Base-by-base conservation (phyloP, 1,140 invertebrate species). In the Bombus difficillimus region DNA sequence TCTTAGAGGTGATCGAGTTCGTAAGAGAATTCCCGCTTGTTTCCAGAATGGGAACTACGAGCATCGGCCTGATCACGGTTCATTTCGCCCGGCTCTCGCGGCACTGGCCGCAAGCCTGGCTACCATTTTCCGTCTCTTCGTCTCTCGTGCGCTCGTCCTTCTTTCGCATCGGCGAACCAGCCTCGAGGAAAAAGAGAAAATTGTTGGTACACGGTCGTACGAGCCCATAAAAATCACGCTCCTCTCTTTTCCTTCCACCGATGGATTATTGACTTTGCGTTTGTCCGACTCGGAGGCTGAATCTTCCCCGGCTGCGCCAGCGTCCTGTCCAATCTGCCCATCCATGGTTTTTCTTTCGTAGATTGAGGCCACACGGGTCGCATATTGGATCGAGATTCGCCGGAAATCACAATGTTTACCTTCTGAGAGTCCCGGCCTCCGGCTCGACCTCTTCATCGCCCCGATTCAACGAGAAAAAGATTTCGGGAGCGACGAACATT, bases 161-260 rank as follows among this genome's bases (percentile, higher is more conserved):
- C 47, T 41, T 72, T 34, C 41, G n/a, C 62, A 41, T 66, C 82
- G 64, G 32, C 10, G 64, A 34, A 66, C 73, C 39, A 47, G 37
- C 37, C 72, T n/a, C 34, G 25, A 32, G 57, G 69, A 83, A 89
- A 84, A 80, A 72, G 81, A 71, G 73, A 87, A 91, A 92, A 90
- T 87, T 78, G 59, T 34, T 88, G 75, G 73, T 91, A 88, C 85
- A 90, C 83, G 85, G 34, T 66, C 69, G 82, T 90, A 86, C 85
- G 85, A 91, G 62, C 69, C 86, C 78, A 91, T 91, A 86, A 92
- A 90, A 91, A 92, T 91, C 89, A 91, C 90, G 89, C 87, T 85
- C 62, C 22, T n/a, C n/a, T 37, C 37, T 64, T 12, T 72, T 25
- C 53, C 28, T 41, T 43, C 68, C 13, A 15, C 43, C 86, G 43